phyloP scores from a whole-genome alignment of 2,797 vertebrate species.

The Sebastes cheni region DNA sequence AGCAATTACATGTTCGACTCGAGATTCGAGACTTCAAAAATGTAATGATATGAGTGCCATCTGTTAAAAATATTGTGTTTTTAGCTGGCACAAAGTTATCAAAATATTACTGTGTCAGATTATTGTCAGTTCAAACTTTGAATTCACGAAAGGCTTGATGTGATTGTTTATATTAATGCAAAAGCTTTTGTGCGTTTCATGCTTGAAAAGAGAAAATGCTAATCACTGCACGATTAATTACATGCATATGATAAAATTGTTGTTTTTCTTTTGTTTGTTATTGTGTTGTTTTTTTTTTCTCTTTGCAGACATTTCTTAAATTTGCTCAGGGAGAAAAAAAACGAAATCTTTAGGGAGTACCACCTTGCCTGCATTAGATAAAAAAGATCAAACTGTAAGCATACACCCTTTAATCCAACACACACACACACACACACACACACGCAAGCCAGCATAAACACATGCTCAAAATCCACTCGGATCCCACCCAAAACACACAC shows the following conservation, averaged over 20 bases:
- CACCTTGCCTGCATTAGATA: slow-evolving; percentile 77
- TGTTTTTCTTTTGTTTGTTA: slow-evolving; percentile 73
- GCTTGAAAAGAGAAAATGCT: slow-evolving; percentile 76
- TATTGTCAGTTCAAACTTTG: slow-evolving; percentile 38
- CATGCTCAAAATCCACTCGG: slow-evolving; percentile 50
- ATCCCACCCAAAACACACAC: slow-evolving; percentile 68
- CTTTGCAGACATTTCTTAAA: slow-evolving; percentile 71
- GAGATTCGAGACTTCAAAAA: slow-evolving; percentile 55
- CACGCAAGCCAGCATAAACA: slow-evolving; percentile 27
- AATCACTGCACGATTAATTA: slow-evolving; percentile 78
- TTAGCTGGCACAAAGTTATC: slow-evolving; percentile 28
- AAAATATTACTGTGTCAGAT: slow-evolving; percentile 38
- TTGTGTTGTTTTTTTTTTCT: slow-evolving; percentile 56
- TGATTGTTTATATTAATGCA: slow-evolving; percentile 50
- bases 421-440: slow-evolving; percentile 30
- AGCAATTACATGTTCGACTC: slow-evolving; percentile 59
- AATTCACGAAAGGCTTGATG: slow-evolving; percentile 42
- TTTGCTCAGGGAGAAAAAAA: slow-evolving; percentile 67
- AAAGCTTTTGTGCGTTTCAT: slow-evolving; percentile 45
- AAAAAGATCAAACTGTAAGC: slow-evolving; percentile 81
- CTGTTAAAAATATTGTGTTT: slow-evolving; percentile 47
- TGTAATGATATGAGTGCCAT: slow-evolving; percentile 52
- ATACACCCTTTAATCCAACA: slow-evolving; percentile 76
- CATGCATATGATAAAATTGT: slow-evolving; percentile 66
- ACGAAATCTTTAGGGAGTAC: slow-evolving; percentile 76